Base-by-base conservation (phyloP, 1,140 invertebrate species). In the Lerema accius region DNA sequence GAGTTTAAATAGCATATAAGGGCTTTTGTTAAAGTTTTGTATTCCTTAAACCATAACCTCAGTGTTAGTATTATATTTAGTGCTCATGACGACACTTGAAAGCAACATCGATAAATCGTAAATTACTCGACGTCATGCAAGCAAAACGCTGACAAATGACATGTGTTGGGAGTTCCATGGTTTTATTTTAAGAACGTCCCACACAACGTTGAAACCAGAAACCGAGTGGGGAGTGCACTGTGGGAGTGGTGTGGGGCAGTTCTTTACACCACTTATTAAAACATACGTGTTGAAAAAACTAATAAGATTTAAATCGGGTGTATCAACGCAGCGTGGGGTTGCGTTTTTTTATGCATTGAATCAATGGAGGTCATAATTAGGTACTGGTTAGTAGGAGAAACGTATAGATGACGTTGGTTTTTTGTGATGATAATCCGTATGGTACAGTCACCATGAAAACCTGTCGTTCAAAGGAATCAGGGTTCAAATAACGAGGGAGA, bases 131-230 rank as follows among this genome's bases (percentile, higher is more conserved):
- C 67, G 71, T 81, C 78, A 76, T 78, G 77, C 73, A 71, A 82
- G 71, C 75, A 75, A 82, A 80, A 77, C 73, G 78, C 77, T 88
- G 81, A 87, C 84, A 88, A 88, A 88, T 86, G 81, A 84, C 82
- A 88, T 86, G 76, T 88, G 82, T 82, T 73, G 74, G 66, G 61
- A 56, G 63, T 72, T 72, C 64, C 58, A 49, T 56, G 56, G 63
- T 76, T 85, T 80, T 87, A 87, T 87, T 85, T 87, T 84, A 73
- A 73, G 76, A 66, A 43, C 71, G 71, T 76, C 77, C 73, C 76
- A 80, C 75, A 76, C 74, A 67, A 56, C 51, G 56, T 59, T 49
- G 78, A 78, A 84, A 84, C 79, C 78, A 78, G 68, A 82, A 70
- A 82, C 76, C 62, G 62, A 66, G 63, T 45, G 59, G 69, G 55